Evolutionary conservation across 2,797 vertebrate species (phyloP).

Genomic region (Neoniphon sammara): DNA sequence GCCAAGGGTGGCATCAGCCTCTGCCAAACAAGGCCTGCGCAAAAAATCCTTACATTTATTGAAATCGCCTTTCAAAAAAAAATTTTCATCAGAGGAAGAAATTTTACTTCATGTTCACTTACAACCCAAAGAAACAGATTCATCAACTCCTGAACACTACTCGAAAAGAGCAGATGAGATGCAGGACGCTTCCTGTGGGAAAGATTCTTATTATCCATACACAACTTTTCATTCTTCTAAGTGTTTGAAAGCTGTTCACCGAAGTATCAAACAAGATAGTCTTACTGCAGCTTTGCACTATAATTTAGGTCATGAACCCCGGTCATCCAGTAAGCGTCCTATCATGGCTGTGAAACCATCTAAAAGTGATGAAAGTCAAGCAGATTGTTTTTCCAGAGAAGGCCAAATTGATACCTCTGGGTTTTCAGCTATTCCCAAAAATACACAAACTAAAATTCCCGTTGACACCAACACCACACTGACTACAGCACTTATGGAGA

Average conservation of each 20-base stretch:
- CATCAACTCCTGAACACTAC: conserved; percentile 1
- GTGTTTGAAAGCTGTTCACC: conserved; percentile 19
- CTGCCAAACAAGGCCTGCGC: conserved; percentile 25
- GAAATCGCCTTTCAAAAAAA: conserved; percentile 41
- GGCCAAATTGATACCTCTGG: conserved; percentile 15
- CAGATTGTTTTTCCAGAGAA: conserved; percentile 23
- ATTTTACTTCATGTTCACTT: conserved; percentile 22
- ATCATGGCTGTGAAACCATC: conserved; percentile 68
- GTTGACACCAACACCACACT: conserved; percentile 1
- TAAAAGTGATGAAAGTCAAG: conserved; percentile 59
- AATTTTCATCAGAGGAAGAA: conserved; percentile 24
- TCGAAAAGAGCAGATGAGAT: conserved; percentile 26
- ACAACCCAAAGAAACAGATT: conserved; percentile 24
- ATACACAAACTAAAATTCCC: conserved; percentile 9
- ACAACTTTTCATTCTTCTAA: conserved; percentile 1
- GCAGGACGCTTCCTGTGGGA: neutral
- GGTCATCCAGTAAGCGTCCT: conserved; percentile 40
- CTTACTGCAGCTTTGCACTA: conserved; percentile 31
- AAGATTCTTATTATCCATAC: conserved; percentile 11
- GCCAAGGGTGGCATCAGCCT: neutral
- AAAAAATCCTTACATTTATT: conserved; percentile 23
- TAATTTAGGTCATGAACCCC: conserved; percentile 27
- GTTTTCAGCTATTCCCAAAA: neutral
- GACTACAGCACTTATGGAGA: conserved; percentile 27
- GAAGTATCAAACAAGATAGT: conserved; percentile 22